Evolutionary conservation across 2,888 invertebrate species (phyloP).

Genomic region (Dichetophora obliterata): DNA sequence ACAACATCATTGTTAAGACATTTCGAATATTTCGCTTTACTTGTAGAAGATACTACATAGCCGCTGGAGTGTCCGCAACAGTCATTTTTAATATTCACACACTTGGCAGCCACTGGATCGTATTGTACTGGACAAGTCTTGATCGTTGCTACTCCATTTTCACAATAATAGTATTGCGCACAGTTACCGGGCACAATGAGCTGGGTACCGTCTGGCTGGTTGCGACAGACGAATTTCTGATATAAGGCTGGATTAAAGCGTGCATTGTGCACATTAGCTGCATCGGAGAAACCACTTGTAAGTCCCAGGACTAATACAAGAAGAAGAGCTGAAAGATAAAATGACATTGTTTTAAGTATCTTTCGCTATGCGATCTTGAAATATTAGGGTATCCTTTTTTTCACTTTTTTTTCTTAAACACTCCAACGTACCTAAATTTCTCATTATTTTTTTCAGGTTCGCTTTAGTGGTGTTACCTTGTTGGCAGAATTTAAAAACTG

Average conservation of each 20-base stretch:
- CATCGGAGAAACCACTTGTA: conserved; percentile 4
- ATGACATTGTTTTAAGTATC: background rate
- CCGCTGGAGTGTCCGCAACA: conserved; percentile 14
- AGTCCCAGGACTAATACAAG: conserved; percentile 5
- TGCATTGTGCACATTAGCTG: background rate
- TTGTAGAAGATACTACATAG: background rate
- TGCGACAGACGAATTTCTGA: conserved; percentile 54
- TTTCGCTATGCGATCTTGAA: background rate
- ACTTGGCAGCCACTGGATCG: conserved; percentile 54
- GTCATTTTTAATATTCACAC: conserved; percentile 45
- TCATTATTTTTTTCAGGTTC: conserved; percentile 8
- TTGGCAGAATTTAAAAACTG: background rate
- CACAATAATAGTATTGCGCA: conserved; percentile 55
- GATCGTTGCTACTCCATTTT: conserved; percentile 44
- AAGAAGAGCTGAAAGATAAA: background rate
- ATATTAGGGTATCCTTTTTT: background rate
- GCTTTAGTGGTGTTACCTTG: background rate
- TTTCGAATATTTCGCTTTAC: conserved; percentile 7
- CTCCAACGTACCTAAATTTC: background rate
- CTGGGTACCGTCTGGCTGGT: conserved; percentile 55
- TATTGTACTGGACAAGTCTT: conserved; percentile 48
- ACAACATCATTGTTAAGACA: background rate
- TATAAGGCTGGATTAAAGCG: conserved; percentile 47
- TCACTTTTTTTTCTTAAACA: background rate
- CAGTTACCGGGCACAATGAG: conserved; percentile 61